Base-by-base conservation (phyloP, 2,797 vertebrate genomes). In the Poliocrania exsul region DNA sequence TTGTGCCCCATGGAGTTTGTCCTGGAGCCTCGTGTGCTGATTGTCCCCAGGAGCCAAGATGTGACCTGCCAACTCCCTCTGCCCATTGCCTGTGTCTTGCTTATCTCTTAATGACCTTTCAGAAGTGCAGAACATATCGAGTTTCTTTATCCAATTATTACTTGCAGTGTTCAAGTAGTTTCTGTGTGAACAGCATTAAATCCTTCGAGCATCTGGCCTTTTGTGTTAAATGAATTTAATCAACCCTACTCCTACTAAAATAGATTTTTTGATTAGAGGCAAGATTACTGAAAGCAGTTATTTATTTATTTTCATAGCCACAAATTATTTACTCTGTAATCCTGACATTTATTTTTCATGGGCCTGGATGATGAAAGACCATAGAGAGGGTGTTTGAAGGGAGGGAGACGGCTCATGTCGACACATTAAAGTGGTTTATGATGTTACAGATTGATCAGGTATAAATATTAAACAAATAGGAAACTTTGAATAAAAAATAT, bases 141-240 rank as follows among this genome's bases (percentile, higher is more conserved):
- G 42, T 77, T 77, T 77, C 82, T 94, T 91, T 67, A 66, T 77
- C 56, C 38, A 91, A 50, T 81, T 88, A 83, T 79, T 75, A 38
- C 82, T 81, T 88, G 56, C 62, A 85, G 64, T 84, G 91, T 86
- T 93, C 73, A 50, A 92, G 88, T 53, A 7, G 9, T 71, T 93
- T 66, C 84, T 82, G 26, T 18, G 40, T 40, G 70, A 92, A 29
- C 13, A 44, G 20, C 5, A 23, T 79, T 62, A 86, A 74, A 87
- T 61, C 21, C 56, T 87, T 71, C 0, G 4, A 95, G 72, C 35
- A 74, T 44, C 65, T 85, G 65, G 75, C 37, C 49, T 85, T 91
- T 86, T 61, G 23, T 81, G 81, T 80, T 80, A 75, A 94, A 54
- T 66, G 46, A 91, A 86, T 88, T 93, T 91, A 77, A 90, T 94